Percentiles rank a stretch among this genome's conserved stretches.
phyloP scores from a whole-genome alignment of 30 jellyfish, hydroid and myxozoan species.

The Pelagia noctiluca region DNA sequence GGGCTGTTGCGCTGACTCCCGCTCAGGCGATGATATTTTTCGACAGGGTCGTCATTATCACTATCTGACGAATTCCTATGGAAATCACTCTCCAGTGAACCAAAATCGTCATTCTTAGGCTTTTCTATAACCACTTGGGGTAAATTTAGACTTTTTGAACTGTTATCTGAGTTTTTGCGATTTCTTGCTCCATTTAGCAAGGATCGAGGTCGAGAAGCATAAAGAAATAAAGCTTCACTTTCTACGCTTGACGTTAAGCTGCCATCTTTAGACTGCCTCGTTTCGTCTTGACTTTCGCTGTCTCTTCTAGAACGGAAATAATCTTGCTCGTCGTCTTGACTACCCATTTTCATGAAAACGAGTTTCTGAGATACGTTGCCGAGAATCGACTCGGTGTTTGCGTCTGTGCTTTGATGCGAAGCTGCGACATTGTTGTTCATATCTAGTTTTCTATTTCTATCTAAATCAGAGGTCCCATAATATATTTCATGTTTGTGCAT shows the following conservation, averaged over 20 bases:
- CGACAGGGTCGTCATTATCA: constrained; percentile 59
- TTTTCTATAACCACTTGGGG: constrained; percentile 26
- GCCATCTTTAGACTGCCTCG: constrained; percentile 58
- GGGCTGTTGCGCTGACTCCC: constrained; percentile 54
- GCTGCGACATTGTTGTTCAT: background rate
- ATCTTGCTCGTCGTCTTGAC: constrained; percentile 74
- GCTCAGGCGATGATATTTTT: constrained; percentile 23
- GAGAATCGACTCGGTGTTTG: background rate
- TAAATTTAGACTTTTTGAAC: background rate
- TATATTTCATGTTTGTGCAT: background rate
- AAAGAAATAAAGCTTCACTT: constrained; percentile 78
- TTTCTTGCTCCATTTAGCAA: constrained; percentile 15
- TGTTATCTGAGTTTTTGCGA: constrained; percentile 32
- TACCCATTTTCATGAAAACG: constrained; percentile 68
- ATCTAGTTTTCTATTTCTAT: constrained; percentile 7
- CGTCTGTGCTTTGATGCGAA: background rate
- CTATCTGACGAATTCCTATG: constrained; percentile 75
- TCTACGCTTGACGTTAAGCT: constrained; percentile 80
- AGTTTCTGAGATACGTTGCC: constrained; percentile 31
- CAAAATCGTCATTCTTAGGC: background rate
- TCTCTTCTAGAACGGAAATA: constrained; percentile 60
- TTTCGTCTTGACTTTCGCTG: constrained; percentile 72
- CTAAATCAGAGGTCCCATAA: background rate
- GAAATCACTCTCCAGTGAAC: constrained; percentile 69
- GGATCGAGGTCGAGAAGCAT: constrained; percentile 87